Evolutionary conservation across 2,797 vertebrate species (phyloP).

Genomic region (Tangara arthus): DNA sequence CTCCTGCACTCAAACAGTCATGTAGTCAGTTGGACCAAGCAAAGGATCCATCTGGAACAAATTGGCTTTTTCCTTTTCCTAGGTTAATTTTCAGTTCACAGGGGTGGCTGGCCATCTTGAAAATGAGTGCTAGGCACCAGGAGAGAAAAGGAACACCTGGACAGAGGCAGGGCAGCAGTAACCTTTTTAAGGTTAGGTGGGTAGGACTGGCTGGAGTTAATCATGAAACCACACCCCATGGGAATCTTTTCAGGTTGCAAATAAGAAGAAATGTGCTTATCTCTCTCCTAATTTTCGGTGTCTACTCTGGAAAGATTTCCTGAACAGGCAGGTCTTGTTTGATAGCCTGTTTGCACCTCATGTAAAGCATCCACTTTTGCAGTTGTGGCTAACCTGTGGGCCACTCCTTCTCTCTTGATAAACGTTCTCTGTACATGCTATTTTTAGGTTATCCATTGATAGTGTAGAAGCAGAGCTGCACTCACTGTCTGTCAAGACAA

Average conservation of each 20-base stretch:
- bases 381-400: background rate
- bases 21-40: background rate
- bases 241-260: conserved; percentile 5
- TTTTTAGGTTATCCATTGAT: conserved; percentile 89
- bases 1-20: background rate
- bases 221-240: conserved; percentile 6
- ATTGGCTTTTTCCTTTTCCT: background rate
- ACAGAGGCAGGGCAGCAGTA: background rate
- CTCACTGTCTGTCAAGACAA: conserved; percentile 84
- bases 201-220: conserved; percentile 24
- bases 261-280: background rate
- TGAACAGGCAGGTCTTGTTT: conserved; percentile 16
- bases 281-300: background rate
- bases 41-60: background rate
- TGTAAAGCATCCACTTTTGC: background rate
- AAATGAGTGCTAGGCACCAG: background rate
- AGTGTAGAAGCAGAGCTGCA: conserved; percentile 89
- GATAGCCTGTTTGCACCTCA: background rate
- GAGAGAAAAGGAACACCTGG: background rate
- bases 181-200: background rate
- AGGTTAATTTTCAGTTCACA: background rate
- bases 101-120: background rate
- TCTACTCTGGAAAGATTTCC: conserved; percentile 14
- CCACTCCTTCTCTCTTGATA: background rate
- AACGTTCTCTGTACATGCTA: background rate